Evolutionary conservation across 2,113 vertebrate species (phyloP).

Genomic region (Aplodontia rufa): DNA sequence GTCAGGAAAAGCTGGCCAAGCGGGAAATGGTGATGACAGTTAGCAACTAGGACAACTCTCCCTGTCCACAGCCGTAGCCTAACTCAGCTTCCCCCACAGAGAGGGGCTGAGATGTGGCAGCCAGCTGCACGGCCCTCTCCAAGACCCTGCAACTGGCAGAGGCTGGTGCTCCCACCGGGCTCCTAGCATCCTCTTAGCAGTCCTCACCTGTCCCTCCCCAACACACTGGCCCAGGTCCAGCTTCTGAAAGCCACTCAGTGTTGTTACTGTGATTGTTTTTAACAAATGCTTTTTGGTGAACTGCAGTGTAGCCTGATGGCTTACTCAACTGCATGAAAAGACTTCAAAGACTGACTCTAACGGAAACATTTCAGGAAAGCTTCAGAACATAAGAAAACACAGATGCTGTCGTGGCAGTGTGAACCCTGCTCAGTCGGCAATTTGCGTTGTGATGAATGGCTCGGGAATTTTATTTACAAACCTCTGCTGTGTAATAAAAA

Average conservation of each 20-base stretch:
- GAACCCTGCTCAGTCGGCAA: background rate
- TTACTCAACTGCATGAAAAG: background rate
- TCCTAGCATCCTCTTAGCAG: background rate
- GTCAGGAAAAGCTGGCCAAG: no score
- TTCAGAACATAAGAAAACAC: fast-evolving
- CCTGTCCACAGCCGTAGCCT: fast-evolving
- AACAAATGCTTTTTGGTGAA: background rate
- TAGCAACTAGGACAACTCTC: no score
- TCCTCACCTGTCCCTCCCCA: background rate
- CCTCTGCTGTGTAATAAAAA: background rate
- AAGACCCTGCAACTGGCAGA: no score
- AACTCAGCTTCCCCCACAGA: background rate
- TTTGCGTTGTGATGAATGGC: background rate
- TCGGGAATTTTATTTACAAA: background rate
- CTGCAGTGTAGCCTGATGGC: background rate
- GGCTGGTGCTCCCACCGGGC: fast-evolving
- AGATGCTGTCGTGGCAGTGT: fast-evolving
- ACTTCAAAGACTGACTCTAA: no score
- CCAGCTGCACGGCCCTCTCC: no score
- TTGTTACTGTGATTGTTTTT: background rate
- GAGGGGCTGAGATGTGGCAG: background rate
- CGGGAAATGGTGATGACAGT: background rate
- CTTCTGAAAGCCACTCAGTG: background rate
- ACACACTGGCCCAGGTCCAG: background rate
- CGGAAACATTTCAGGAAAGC: background rate